These are phyloP conservation scores for Zelleria hepariella DNA, from an alignment of 2,888 invertebrate genomes.

Conservation along the genomic window DNA sequence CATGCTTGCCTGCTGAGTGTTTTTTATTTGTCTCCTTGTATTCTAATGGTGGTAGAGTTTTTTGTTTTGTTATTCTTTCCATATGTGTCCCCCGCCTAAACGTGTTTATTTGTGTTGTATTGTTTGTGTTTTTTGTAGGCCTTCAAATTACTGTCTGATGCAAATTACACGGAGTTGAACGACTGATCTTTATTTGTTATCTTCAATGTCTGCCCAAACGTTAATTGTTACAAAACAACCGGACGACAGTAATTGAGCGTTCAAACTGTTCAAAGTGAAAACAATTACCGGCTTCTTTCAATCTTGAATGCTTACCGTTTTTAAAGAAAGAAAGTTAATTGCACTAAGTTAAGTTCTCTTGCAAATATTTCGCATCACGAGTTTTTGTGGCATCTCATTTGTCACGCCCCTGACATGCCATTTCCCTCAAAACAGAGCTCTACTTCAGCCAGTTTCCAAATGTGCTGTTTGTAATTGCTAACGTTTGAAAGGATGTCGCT, in stretches of 20 bases:
- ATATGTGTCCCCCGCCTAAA: constrained; percentile 11
- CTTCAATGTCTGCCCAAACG: not conserved
- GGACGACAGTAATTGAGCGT: no score
- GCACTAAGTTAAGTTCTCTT: no score
- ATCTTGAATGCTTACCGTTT: no score
- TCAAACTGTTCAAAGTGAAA: no score
- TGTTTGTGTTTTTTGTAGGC: constrained; percentile 9
- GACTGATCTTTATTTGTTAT: not conserved
- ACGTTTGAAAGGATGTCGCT: not conserved
- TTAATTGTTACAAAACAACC: not conserved
- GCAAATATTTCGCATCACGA: no score
- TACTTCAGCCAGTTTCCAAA: no score
- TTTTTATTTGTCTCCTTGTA: constrained; percentile 22
- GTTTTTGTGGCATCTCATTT: no score
- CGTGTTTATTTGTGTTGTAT: constrained; percentile 7
- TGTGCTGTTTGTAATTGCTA: no score
- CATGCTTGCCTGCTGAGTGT: constrained; percentile 62
- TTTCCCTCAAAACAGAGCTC: no score
- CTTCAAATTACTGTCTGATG: constrained; percentile 1
- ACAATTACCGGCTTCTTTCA: no score
- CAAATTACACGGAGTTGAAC: not conserved
- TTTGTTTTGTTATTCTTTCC: constrained; percentile 16
- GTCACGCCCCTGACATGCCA: no score
- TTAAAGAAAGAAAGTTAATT: no score
- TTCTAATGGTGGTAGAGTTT: constrained; percentile 27